Percentiles rank a stretch among this genome's conserved stretches.
Conservation (phyloP, 1,140 invertebrate genomes). For the Caerostris darwini region DNA sequence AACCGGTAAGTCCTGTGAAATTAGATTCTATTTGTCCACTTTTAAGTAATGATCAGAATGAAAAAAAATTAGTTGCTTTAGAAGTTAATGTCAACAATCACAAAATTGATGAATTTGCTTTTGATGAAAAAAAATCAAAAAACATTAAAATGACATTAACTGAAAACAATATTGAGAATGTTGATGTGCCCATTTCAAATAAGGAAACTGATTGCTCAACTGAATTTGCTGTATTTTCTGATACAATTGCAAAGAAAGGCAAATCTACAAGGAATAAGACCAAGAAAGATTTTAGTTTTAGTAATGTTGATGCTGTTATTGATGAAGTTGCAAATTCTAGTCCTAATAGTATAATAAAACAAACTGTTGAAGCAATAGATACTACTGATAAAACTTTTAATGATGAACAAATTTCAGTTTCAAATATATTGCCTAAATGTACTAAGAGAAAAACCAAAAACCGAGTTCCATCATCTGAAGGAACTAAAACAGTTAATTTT, state of each 20-base stretch:
- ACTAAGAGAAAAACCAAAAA: conserved; percentile 22
- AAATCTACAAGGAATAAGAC: conserved; percentile 19
- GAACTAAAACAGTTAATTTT: not conserved
- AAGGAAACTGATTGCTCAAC: not conserved
- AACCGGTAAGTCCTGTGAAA: not conserved
- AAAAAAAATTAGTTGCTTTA: not conserved
- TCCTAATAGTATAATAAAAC: not conserved
- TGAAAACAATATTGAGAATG: not conserved
- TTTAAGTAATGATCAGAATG: not conserved
- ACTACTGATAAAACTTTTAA: not conserved
- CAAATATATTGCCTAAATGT: not conserved
- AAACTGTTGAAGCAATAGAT: not conserved
- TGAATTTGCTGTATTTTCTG: not conserved
- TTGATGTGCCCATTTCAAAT: not conserved
- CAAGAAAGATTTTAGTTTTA: conserved; percentile 29
- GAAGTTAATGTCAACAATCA: not conserved
- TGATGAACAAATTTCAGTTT: not conserved
- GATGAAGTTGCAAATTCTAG: conserved; percentile 61
- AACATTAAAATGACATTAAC: not conserved
- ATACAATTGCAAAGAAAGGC: not conserved
- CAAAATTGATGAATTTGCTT: not conserved
- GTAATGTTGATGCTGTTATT: conserved; percentile 68
- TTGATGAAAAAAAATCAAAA: not conserved
- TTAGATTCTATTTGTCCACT: not conserved
- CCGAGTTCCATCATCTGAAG: not conserved